Evolutionary conservation across 1,140 invertebrate genomes (phyloP).

Genomic region (Anastrepha ludens): DNA sequence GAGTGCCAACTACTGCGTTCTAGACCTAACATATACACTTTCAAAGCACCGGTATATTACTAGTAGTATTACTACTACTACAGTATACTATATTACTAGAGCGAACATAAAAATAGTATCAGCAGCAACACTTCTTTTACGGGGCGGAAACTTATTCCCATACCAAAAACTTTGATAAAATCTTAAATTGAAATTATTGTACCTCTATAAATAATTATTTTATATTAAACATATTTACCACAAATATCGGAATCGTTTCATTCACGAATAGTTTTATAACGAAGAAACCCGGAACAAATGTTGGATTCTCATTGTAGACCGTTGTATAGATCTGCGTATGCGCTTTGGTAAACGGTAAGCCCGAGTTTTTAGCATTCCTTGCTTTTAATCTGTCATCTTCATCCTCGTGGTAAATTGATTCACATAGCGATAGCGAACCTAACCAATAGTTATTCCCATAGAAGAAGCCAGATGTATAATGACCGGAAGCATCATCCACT

Average conservation of each 20-base stretch:
- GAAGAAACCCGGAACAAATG: constrained; percentile 79
- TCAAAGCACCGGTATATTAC: too few relatives aligned
- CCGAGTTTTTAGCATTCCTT: constrained; percentile 61
- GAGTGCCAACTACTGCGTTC: too few relatives aligned
- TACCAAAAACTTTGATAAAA: too few relatives aligned
- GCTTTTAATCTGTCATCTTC: constrained; percentile 63
- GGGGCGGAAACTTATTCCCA: too few relatives aligned
- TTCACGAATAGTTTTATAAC: constrained; percentile 77
- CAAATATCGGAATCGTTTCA: constrained; percentile 71
- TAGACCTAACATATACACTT: too few relatives aligned
- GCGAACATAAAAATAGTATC: too few relatives aligned
- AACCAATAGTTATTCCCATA: constrained; percentile 90
- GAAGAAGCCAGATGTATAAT: constrained; percentile 86
- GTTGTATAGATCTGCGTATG: constrained; percentile 68
- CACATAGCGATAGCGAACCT: constrained; percentile 84
- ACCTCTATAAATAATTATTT: not conserved
- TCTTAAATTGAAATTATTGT: too few relatives aligned
- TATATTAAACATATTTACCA: constrained; percentile 72
- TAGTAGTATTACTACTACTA: too few relatives aligned
- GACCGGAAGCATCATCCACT: constrained; percentile 88
- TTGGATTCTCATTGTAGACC: constrained; percentile 73
- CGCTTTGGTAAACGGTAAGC: constrained; percentile 69
- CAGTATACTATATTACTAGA: too few relatives aligned
- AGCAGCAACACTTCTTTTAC: too few relatives aligned
- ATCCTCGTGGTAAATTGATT: constrained; percentile 78